These are phyloP conservation scores for Haliclystus octoradiatus DNA, from an alignment of 30 jellyfish, hydroid and myxozoan species.

Conservation along the genomic window DNA sequence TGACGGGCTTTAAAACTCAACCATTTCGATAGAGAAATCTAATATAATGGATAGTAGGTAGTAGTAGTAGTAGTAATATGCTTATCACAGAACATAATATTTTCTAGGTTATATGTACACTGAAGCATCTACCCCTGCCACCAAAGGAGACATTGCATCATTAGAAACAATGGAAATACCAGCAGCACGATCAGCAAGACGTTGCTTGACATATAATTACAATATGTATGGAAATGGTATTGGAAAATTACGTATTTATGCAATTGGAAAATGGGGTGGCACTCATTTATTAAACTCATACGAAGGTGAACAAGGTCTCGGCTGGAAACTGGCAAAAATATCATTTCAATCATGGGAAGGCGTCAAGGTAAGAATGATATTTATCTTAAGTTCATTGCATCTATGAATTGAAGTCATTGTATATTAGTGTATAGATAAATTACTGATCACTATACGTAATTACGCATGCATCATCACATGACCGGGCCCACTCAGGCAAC, in stretches of 20 bases:
- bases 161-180: not conserved
- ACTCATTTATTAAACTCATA: too few species aligned
- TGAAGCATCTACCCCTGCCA: not conserved
- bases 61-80: too few species aligned
- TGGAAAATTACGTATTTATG: not conserved
- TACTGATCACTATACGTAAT: too few species aligned
- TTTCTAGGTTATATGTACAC: not conserved
- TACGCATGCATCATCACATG: too few species aligned
- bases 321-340: not conserved
- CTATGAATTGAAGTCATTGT: too few species aligned
- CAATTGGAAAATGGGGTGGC: not conserved
- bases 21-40: too few species aligned
- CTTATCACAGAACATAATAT: too few species aligned
- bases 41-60: too few species aligned
- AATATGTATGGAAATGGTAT: not conserved
- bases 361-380: not conserved
- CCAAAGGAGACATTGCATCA: not conserved
- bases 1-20: too few species aligned
- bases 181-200: not conserved
- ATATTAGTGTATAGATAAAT: too few species aligned
- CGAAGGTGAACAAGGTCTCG: not conserved
- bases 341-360: not conserved
- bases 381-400: too few species aligned
- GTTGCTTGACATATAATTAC: not conserved
- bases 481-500: too few species aligned